phyloP scores from a whole-genome alignment of 2,113 vertebrate species.

The Ardeotis arabs region DNA sequence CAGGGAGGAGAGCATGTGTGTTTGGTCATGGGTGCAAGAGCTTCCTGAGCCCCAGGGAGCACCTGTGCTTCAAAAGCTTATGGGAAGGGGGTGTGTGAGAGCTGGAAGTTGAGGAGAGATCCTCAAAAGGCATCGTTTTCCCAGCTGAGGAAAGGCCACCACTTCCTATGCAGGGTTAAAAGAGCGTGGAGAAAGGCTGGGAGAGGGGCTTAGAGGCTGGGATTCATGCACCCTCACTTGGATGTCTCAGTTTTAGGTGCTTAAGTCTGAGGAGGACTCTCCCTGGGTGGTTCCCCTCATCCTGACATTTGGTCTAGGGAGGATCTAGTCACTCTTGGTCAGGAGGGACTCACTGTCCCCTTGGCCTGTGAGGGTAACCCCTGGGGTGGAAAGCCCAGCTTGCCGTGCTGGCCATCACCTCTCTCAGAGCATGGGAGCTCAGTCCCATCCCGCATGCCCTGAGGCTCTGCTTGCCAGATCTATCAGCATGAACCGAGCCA shows the following conservation, averaged over 20 bases:
- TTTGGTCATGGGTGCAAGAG: not conserved
- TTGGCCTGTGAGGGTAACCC: not conserved
- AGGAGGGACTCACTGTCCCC: not conserved
- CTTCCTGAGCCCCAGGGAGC: not conserved
- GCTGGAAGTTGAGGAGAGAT: not conserved
- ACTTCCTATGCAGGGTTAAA: not conserved
- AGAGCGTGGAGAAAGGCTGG: not conserved
- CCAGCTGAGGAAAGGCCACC: not conserved
- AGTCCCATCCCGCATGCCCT: accelerated
- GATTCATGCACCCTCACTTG: not conserved
- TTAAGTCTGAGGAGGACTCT: not conserved
- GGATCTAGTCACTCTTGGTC: not conserved
- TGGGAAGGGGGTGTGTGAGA: not conserved
- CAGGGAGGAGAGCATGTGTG: not conserved
- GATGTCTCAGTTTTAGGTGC: not conserved
- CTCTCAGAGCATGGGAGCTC: not conserved
- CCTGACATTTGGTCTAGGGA: not conserved
- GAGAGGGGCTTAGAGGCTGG: not conserved
- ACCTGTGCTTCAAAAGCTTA: not conserved
- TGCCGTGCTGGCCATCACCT: accelerated
- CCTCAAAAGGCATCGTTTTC: not conserved
- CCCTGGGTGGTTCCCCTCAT: not conserved
- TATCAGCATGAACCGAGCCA: not conserved
- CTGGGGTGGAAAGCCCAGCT: not conserved
- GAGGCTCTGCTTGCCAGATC: not conserved